These are phyloP conservation scores for Zaprionus nigranus DNA, from an alignment of 1,140 invertebrate species.

Conservation along the genomic window DNA sequence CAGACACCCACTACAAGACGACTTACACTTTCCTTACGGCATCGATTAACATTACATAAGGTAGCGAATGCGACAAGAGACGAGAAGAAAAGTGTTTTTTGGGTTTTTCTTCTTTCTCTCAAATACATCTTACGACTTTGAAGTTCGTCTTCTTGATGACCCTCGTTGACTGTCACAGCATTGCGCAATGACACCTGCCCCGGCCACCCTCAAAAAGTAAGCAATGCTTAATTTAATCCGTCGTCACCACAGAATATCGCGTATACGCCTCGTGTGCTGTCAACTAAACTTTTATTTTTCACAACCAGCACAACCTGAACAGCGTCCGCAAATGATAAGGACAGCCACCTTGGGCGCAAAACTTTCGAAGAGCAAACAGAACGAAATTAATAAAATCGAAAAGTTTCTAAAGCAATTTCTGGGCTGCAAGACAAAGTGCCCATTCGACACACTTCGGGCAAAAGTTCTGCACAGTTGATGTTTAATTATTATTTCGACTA, in stretches of 20 bases:
- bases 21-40: constrained; percentile 44
- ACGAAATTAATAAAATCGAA: constrained; percentile 16
- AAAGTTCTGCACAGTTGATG: constrained; percentile 11
- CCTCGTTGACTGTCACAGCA: constrained; percentile 26
- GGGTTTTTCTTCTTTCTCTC: not conserved
- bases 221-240: constrained; percentile 36
- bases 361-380: constrained; percentile 6
- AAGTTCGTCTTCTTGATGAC: constrained; percentile 40
- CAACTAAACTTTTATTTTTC: not conserved
- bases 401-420: constrained; percentile 31
- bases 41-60: constrained; percentile 35
- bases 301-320: constrained; percentile 5
- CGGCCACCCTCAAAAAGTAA: constrained; percentile 20
- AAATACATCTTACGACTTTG: constrained; percentile 1
- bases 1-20: constrained; percentile 10
- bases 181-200: not conserved
- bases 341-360: not conserved
- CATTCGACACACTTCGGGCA: constrained; percentile 1
- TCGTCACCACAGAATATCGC: constrained; percentile 3
- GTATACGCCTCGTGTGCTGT: not conserved
- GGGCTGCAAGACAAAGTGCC: constrained; percentile 4
- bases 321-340: not conserved
- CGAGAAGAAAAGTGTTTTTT: constrained; percentile 16
- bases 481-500: constrained; percentile 22
- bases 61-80: not conserved